These are phyloP conservation scores for Frankliniella intonsa DNA, from an alignment of 2,888 invertebrate species.

Conservation along the genomic window DNA sequence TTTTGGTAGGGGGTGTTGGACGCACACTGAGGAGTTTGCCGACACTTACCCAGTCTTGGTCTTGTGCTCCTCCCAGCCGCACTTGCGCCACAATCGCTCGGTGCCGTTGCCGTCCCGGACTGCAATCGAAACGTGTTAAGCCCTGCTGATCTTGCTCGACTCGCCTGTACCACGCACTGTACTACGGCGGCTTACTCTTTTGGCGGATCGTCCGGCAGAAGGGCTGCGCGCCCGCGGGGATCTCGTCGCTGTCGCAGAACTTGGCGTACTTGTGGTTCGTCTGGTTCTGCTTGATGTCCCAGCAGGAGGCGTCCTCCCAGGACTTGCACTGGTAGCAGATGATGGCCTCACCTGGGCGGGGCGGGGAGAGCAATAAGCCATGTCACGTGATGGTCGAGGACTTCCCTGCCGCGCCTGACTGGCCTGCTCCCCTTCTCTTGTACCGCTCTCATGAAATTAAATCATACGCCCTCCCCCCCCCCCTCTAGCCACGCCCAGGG, in stretches of 20 bases:
- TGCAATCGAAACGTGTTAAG: slow-evolving; percentile 18
- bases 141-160: too few relatives aligned
- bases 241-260: slow-evolving; percentile 37
- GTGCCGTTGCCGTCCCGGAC: slow-evolving; percentile 31
- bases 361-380: too few relatives aligned
- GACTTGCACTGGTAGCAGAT: slow-evolving; percentile 49
- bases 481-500: too few relatives aligned
- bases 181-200: slow-evolving; percentile 43
- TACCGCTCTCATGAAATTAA: too few relatives aligned
- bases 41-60: not conserved
- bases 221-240: slow-evolving; percentile 38
- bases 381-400: too few relatives aligned
- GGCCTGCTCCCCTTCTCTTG: too few relatives aligned
- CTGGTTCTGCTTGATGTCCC: slow-evolving; percentile 47
- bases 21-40: not conserved
- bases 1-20: too few relatives aligned
- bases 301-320: slow-evolving; percentile 46
- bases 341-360: slow-evolving; percentile 24
- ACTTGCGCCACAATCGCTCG: slow-evolving; percentile 37
- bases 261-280: slow-evolving; percentile 38
- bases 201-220: slow-evolving; percentile 49
- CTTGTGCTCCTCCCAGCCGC: slow-evolving; percentile 40
- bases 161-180: not conserved
- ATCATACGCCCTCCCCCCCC: too few relatives aligned
- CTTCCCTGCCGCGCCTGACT: too few relatives aligned